Conservation (phyloP, 2,888 invertebrate species). For the Aproaerema taeniolella region DNA sequence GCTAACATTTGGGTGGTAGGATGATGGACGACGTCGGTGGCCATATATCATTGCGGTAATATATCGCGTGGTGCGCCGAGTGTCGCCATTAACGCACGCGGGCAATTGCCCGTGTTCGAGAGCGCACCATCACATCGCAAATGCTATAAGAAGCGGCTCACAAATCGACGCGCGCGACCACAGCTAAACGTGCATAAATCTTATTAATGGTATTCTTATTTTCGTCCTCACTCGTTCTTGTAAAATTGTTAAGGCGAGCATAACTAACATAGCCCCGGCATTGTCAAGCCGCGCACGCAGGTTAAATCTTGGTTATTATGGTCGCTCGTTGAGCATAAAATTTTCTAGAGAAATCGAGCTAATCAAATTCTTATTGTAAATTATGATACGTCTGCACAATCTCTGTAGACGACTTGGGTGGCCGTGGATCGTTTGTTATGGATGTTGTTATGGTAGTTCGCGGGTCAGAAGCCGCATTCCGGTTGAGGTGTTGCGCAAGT, state of each 20-base stretch:
- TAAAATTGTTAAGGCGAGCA: conserved; percentile 54
- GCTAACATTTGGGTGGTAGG: conserved; percentile 76
- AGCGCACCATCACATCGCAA: conserved; percentile 33
- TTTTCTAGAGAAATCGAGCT: conserved; percentile 43
- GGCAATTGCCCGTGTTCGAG: conserved; percentile 57
- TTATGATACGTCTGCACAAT: conserved; percentile 40
- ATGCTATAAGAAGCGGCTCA: conserved; percentile 59
- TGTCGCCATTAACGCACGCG: conserved; percentile 75
- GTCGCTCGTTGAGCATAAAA: conserved; percentile 35
- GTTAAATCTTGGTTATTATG: conserved; percentile 29
- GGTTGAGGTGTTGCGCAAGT: conserved; percentile 40
- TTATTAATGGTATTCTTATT: conserved; percentile 70
- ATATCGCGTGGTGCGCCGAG: conserved; percentile 70
- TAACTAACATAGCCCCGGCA: conserved; percentile 35
- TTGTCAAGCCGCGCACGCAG: conserved; percentile 29
- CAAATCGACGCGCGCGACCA: conserved; percentile 69
- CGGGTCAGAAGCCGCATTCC: conserved; percentile 62
- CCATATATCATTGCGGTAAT: conserved; percentile 73
- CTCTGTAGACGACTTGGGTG: conserved; percentile 52
- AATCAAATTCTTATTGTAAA: conserved; percentile 62
- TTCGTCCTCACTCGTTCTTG: conserved; percentile 57
- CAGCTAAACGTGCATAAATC: conserved; percentile 69
- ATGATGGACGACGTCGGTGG: conserved; percentile 71
- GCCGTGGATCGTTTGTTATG: conserved; percentile 51
- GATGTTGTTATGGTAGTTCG: conserved; percentile 47